phyloP scores from a whole-genome alignment of 2,113 vertebrate genomes.

The Addax nasomaculatus region DNA sequence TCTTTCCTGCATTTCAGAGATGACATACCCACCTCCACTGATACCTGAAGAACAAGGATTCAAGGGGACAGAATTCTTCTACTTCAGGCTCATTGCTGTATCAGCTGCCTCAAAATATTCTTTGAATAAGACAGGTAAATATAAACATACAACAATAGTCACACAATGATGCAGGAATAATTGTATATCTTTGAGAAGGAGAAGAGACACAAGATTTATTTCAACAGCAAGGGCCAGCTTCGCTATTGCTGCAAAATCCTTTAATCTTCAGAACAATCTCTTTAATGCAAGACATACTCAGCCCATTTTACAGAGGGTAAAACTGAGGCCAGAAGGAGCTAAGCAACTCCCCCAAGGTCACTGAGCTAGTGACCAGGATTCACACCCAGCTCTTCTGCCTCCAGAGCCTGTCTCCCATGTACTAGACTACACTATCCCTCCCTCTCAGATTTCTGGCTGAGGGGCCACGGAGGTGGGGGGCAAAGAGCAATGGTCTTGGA shows the following conservation, averaged over 20 bases:
- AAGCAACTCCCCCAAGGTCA: neutral
- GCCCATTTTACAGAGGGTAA: neutral
- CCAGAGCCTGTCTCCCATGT: neutral
- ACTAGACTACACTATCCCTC: accelerated
- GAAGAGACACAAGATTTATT: neutral
- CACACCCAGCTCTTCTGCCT: neutral
- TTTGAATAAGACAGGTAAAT: constrained; percentile 1
- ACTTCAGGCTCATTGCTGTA: neutral
- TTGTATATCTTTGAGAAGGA: neutral
- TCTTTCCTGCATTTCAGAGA: neutral
- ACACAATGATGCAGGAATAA: neutral
- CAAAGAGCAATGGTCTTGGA: neutral
- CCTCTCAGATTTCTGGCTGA: neutral
- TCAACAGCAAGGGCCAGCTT: neutral
- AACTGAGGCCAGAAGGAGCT: neutral
- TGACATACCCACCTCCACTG: neutral
- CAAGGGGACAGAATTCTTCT: neutral
- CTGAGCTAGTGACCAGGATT: neutral
- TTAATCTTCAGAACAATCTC: neutral
- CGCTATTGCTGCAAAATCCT: neutral
- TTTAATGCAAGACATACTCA: neutral
- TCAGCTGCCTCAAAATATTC: neutral
- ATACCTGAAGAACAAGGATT: neutral
- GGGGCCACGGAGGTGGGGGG: accelerated
- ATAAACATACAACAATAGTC: neutral